phyloP scores from a whole-genome alignment of 2,797 vertebrate genomes.

The Siniperca obscura region DNA sequence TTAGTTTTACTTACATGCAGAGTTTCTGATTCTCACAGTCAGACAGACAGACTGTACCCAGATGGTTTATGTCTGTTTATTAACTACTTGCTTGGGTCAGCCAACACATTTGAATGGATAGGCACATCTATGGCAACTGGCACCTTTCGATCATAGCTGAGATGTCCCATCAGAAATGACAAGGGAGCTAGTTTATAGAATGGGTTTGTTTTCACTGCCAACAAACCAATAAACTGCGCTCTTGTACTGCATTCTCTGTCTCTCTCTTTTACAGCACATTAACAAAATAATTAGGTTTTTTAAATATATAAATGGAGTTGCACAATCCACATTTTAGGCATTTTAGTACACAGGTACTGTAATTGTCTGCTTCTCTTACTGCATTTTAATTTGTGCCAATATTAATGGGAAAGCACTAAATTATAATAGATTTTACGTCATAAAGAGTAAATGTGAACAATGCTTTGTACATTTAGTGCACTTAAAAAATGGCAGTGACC shows the following conservation, averaged over 20 bases:
- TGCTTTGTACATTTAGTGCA: background rate
- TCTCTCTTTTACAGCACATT: background rate
- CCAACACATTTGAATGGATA: conserved; percentile 34
- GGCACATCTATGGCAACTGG: conserved; percentile 9
- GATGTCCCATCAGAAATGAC: conserved; percentile 18
- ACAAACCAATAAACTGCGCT: background rate
- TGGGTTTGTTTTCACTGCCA: conserved; percentile 3
- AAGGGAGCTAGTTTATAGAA: conserved; percentile 7
- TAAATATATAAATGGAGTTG: background rate
- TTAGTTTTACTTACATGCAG: background rate
- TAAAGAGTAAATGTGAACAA: background rate
- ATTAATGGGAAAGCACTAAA: background rate
- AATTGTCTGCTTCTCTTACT: background rate
- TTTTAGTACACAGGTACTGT: background rate
- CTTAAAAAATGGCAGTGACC: background rate
- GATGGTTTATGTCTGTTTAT: conserved; percentile 47
- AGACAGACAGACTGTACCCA: conserved; percentile 19
- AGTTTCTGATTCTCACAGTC: background rate
- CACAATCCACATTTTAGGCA: background rate
- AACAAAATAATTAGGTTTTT: background rate
- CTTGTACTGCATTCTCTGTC: background rate
- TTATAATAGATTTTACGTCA: background rate
- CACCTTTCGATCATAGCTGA: conserved; percentile 8
- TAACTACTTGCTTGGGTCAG: conserved; percentile 23
- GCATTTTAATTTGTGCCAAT: background rate